Evolutionary conservation across 2,888 invertebrate species (phyloP).

Genomic region (Pilophorus perplexus): DNA sequence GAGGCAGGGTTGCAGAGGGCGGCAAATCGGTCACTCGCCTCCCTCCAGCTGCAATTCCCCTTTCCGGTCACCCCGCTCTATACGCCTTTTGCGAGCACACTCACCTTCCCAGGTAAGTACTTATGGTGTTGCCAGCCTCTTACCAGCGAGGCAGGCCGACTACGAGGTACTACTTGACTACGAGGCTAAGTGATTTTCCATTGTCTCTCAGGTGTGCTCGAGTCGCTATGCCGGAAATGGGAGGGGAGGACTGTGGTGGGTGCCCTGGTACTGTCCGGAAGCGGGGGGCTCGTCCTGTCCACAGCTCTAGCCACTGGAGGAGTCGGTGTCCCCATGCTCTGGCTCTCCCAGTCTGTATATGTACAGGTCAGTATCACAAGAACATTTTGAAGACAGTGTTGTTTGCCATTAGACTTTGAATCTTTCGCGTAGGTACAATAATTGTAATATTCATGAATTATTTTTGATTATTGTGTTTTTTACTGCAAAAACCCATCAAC

Average conservation of each 20-base stretch:
- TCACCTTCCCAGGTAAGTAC: slow-evolving; percentile 25
- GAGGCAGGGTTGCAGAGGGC: slow-evolving; percentile 41
- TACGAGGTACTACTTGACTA: too few species aligned
- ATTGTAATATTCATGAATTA: too few species aligned
- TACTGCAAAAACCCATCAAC: too few species aligned
- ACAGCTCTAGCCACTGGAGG: slow-evolving; percentile 39
- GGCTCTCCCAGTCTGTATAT: slow-evolving; percentile 39
- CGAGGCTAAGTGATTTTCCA: too few species aligned
- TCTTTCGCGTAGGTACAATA: background rate
- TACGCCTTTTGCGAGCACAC: slow-evolving; percentile 31
- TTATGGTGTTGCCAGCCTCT: background rate
- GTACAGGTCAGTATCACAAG: slow-evolving; percentile 41
- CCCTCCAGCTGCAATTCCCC: slow-evolving; percentile 36
- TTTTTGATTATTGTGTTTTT: background rate
- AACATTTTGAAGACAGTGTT: too few species aligned
- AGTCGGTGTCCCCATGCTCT: slow-evolving; percentile 39
- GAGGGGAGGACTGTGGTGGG: slow-evolving; percentile 32
- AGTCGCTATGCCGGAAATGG: slow-evolving; percentile 39
- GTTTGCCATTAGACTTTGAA: too few species aligned
- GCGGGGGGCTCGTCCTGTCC: slow-evolving; percentile 37
- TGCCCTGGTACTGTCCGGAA: slow-evolving; percentile 23
- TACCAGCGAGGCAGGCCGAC: too few species aligned
- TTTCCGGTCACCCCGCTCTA: slow-evolving; percentile 31
- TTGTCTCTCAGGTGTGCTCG: slow-evolving; percentile 28
- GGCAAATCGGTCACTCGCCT: slow-evolving; percentile 39